These are phyloP conservation scores for Phortica okadai DNA, from an alignment of 2,888 invertebrate species.

Conservation along the genomic window DNA sequence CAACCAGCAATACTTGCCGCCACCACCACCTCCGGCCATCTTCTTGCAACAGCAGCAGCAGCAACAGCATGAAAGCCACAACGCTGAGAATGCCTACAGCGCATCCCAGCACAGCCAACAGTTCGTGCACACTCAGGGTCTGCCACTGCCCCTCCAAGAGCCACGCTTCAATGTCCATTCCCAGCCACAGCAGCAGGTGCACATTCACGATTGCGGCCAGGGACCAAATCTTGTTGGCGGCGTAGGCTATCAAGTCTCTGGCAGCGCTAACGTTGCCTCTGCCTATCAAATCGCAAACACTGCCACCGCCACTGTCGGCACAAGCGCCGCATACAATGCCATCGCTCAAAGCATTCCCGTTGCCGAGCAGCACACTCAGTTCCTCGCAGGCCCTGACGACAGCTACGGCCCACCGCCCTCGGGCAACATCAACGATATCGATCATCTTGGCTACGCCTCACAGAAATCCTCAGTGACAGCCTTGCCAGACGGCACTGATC, in stretches of 20 bases:
- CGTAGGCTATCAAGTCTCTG: constrained; percentile 59
- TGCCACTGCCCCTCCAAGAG: constrained; percentile 55
- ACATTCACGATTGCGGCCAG: constrained; percentile 73
- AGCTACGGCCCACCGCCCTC: constrained; percentile 69
- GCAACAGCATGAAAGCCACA: constrained; percentile 41
- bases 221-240: constrained; percentile 73
- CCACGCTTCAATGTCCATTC: constrained; percentile 60
- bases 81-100: constrained; percentile 61
- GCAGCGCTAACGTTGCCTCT: constrained; percentile 50
- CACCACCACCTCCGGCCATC: constrained; percentile 40
- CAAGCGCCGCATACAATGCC: constrained; percentile 59
- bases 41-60: constrained; percentile 50
- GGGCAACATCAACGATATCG: constrained; percentile 65
- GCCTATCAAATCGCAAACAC: constrained; percentile 56
- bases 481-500: constrained; percentile 64
- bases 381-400: constrained; percentile 54
- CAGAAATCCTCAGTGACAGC: constrained; percentile 65
- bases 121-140: constrained; percentile 56
- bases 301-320: constrained; percentile 50
- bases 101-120: constrained; percentile 63
- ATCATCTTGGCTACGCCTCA: constrained; percentile 71
- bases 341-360: constrained; percentile 70
- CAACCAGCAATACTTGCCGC: constrained; percentile 57
- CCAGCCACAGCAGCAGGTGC: constrained; percentile 51
- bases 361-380: constrained; percentile 70